These are phyloP conservation scores for Plestiodon gilberti DNA, from an alignment of 2,113 vertebrate genomes.

Conservation along the genomic window DNA sequence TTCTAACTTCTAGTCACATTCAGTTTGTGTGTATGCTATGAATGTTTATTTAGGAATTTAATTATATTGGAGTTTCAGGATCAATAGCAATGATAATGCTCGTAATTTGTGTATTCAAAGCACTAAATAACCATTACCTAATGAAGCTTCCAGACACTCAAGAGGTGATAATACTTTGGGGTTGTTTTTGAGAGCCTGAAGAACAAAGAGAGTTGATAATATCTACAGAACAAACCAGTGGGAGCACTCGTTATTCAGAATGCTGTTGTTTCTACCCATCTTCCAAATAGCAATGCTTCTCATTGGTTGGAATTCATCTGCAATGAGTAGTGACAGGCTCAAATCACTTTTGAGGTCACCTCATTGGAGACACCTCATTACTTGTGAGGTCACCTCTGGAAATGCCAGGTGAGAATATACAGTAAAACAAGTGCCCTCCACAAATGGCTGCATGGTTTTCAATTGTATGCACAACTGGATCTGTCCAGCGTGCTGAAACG, in stretches of 20 bases:
- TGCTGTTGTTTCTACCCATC: background rate
- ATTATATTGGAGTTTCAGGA: background rate
- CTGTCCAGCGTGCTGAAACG: background rate
- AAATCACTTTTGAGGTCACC: background rate
- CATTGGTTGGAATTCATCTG: background rate
- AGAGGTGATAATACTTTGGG: background rate
- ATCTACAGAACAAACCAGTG: background rate
- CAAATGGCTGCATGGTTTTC: background rate
- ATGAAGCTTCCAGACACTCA: background rate
- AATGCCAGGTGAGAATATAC: background rate
- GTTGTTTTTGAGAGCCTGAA: background rate
- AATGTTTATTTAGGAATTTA: slow-evolving; percentile 33
- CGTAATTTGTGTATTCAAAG: background rate
- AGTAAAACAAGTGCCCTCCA: background rate
- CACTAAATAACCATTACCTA: background rate
- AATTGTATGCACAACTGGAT: background rate
- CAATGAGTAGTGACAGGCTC: background rate
- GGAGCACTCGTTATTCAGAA: slow-evolving; percentile 39
- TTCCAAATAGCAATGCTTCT: background rate
- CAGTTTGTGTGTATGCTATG: background rate
- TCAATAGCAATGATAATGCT: slow-evolving; percentile 16
- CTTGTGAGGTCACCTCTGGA: background rate
- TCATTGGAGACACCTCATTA: background rate
- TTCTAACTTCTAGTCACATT: background rate
- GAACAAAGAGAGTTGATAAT: background rate